Conservation (phyloP, 2,113 vertebrate genomes). For the Helogale parvula region DNA sequence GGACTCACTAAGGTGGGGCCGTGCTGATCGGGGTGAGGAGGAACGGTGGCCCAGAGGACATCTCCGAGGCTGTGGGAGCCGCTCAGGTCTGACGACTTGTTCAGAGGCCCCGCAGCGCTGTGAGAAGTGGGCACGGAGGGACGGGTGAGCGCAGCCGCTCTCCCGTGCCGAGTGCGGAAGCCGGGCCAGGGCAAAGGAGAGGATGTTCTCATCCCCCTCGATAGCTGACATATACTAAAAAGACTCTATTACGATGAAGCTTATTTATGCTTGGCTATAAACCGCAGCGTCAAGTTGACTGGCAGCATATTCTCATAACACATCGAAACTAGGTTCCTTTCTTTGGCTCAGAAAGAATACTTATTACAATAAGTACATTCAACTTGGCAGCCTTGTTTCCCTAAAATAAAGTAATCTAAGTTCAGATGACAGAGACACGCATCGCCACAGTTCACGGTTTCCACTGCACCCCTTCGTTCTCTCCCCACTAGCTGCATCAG, state of each 20-base stretch:
- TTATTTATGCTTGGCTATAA: not conserved
- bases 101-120: fast-evolving
- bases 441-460: not conserved
- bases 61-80: not conserved
- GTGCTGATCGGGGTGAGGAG: not conserved
- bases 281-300: not conserved
- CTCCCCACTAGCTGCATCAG: not conserved
- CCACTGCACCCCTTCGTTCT: not conserved
- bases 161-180: not conserved
- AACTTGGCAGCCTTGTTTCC: not conserved
- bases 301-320: not conserved
- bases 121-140: not conserved
- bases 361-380: not conserved
- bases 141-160: too few relatives aligned
- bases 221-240: not conserved
- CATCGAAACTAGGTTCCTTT: not conserved
- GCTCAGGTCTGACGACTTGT: too few relatives aligned
- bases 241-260: not conserved
- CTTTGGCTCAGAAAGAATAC: not conserved
- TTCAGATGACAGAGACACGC: too few relatives aligned
- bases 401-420: not conserved
- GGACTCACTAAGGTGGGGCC: not conserved
- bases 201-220: not conserved
- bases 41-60: too few relatives aligned
- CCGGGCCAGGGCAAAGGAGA: not conserved